Percentiles rank a stretch among this genome's conserved stretches.
Evolutionary conservation across 1,140 invertebrate genomes (phyloP).

Genomic region (Popillia japonica): DNA sequence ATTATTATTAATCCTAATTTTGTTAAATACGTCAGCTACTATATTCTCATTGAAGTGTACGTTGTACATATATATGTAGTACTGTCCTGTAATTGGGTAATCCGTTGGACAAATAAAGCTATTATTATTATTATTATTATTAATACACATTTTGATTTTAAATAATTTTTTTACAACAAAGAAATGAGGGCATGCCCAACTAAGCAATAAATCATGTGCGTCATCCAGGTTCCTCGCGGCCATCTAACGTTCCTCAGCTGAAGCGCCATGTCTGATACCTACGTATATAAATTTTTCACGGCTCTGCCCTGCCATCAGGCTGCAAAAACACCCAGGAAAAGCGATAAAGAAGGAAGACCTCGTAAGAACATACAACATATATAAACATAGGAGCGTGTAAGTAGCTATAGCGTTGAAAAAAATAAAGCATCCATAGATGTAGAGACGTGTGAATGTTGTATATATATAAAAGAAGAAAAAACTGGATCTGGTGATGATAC

Average conservation of each 20-base stretch:
- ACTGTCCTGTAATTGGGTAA: no score
- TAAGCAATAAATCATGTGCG: background rate
- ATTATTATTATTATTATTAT: no score
- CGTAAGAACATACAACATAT: background rate
- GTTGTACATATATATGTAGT: no score
- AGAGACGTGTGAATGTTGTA: background rate
- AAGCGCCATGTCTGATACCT: background rate
- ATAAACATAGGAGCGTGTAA: background rate
- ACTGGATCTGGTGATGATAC: background rate
- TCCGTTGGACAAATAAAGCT: no score
- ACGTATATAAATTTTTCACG: background rate
- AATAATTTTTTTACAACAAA: no score
- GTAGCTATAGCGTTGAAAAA: background rate
- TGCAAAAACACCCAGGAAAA: background rate
- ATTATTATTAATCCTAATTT: no score
- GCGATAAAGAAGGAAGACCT: background rate
- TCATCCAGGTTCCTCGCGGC: background rate
- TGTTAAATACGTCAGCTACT: no score
- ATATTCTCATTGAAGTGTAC: no score
- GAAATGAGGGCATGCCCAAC: background rate
- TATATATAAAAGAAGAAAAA: background rate
- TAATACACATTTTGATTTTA: no score
- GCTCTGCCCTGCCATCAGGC: background rate
- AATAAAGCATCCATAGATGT: background rate
- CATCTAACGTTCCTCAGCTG: background rate